Evolutionary conservation across 2,888 invertebrate genomes (phyloP).

Genomic region (Villa cingulata): DNA sequence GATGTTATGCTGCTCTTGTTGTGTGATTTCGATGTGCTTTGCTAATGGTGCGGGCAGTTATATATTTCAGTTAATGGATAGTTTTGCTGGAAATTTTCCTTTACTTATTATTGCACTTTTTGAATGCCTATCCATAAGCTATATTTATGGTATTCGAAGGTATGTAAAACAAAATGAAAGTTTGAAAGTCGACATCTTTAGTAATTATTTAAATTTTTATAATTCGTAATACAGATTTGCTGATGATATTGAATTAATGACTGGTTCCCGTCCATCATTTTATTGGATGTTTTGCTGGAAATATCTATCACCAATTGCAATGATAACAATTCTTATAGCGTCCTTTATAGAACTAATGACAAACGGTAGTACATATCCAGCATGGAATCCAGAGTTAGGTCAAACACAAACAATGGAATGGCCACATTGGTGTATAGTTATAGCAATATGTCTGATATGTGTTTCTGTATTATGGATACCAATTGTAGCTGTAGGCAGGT

Average conservation of each 20-base stretch:
- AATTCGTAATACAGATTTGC: too few relatives aligned
- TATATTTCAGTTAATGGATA: conserved; percentile 84
- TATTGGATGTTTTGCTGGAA: conserved; percentile 95
- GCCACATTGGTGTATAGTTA: conserved; percentile 70
- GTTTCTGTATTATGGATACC: conserved; percentile 84
- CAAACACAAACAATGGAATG: conserved; percentile 64
- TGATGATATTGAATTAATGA: conserved; percentile 91
- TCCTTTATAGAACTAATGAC: conserved; percentile 68
- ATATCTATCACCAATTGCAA: conserved; percentile 77
- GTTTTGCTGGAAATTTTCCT: conserved; percentile 87
- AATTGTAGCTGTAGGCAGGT: conserved; percentile 67
- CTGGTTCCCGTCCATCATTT: conserved; percentile 70
- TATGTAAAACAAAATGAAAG: conserved; percentile 30
- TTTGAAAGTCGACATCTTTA: neutral
- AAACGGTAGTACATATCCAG: conserved; percentile 72
- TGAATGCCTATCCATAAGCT: conserved; percentile 85
- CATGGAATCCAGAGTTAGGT: conserved; percentile 64
- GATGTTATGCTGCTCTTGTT: conserved; percentile 63
- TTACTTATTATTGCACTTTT: conserved; percentile 83
- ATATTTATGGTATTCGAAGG: conserved; percentile 85
- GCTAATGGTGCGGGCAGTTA: conserved; percentile 90
- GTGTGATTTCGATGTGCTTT: conserved; percentile 75
- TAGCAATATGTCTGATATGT: conserved; percentile 59
- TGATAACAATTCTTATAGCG: conserved; percentile 72
- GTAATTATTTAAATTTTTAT: conserved; percentile 13